phyloP scores from a whole-genome alignment of 1,140 invertebrate species.

The Acromyrmex heyeri region DNA sequence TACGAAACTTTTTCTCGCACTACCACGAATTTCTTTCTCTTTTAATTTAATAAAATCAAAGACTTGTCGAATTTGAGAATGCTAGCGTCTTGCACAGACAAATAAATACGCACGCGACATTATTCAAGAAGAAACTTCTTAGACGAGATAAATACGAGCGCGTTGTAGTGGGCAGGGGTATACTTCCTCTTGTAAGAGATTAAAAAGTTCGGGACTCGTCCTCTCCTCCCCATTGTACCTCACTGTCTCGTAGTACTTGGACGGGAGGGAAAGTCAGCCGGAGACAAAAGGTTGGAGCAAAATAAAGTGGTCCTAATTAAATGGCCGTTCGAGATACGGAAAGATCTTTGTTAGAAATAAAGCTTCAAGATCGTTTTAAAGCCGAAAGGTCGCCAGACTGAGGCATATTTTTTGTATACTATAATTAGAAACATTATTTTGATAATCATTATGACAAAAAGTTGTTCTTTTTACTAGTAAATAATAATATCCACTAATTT shows the following conservation, averaged over 20 bases:
- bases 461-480: neutral
- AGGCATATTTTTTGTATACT: neutral
- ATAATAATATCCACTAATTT: neutral
- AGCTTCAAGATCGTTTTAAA: slow-evolving; percentile 69
- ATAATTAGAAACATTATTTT: neutral
- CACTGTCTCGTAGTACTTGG: slow-evolving; percentile 65
- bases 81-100: slow-evolving; percentile 18
- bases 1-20: neutral
- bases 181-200: slow-evolving; percentile 75
- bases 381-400: slow-evolving; percentile 64
- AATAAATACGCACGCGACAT: slow-evolving; percentile 51
- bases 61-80: slow-evolving; percentile 42
- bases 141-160: slow-evolving; percentile 78
- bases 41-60: slow-evolving; percentile 10
- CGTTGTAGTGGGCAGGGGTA: slow-evolving; percentile 69
- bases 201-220: slow-evolving; percentile 78
- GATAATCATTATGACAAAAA: neutral
- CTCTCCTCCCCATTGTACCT: slow-evolving; percentile 47
- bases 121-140: slow-evolving; percentile 68
- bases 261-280: slow-evolving; percentile 74
- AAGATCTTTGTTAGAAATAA: slow-evolving; percentile 70
- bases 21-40: neutral
- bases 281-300: slow-evolving; percentile 78
- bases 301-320: slow-evolving; percentile 85
- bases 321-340: slow-evolving; percentile 73